phyloP scores from a whole-genome alignment of 1,140 invertebrate species.

The Colletes latitarsis region DNA sequence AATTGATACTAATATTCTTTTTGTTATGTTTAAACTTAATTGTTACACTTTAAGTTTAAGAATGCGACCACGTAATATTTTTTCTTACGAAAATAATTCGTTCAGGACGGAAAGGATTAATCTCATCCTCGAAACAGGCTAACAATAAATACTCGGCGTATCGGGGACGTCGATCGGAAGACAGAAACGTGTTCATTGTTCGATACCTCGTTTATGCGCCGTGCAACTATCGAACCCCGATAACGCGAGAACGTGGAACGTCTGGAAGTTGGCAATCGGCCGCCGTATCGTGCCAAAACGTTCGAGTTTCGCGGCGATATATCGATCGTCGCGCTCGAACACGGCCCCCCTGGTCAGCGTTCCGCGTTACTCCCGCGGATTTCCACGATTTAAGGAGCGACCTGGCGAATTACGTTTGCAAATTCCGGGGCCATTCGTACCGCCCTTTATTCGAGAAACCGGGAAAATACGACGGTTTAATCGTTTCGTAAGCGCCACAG shows the following conservation, averaged over 20 bases:
- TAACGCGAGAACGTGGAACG: neutral
- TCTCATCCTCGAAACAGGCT: neutral
- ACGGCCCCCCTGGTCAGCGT: neutral
- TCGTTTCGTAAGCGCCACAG: no score
- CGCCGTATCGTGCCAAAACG: conserved; percentile 15
- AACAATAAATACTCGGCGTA: neutral
- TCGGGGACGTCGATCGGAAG: neutral
- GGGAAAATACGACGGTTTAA: neutral
- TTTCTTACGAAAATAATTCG: no score
- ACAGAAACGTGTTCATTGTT: neutral
- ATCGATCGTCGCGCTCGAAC: neutral
- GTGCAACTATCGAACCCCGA: neutral
- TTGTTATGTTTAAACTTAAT: no score
- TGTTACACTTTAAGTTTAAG: no score
- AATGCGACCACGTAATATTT: no score
- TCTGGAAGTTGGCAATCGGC: conserved; percentile 20
- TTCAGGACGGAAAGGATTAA: neutral
- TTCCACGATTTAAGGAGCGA: neutral
- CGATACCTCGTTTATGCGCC: neutral
- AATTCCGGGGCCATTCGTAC: neutral
- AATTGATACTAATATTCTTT: no score
- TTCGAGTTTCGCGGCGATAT: conserved; percentile 8
- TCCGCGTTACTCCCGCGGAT: neutral
- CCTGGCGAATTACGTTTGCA: neutral
- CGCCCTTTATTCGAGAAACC: conserved; percentile 1